phyloP scores from a whole-genome alignment of 1,140 invertebrate genomes.

The Temnothorax curvispinosus region DNA sequence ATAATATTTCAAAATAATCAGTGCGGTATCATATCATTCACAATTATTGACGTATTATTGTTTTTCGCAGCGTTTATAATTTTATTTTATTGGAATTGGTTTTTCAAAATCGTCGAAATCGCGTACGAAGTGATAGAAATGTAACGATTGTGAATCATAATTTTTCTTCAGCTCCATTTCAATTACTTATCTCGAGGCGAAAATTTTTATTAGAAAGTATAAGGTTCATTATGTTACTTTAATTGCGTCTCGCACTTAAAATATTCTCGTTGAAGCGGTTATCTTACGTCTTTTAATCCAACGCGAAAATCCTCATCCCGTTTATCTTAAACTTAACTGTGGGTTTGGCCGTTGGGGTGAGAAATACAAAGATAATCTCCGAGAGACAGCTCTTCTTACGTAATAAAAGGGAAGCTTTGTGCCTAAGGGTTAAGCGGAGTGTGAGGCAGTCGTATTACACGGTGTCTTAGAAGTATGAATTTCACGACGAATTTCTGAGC shows the following conservation, averaged over 20 bases:
- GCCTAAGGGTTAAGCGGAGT: slow-evolving; percentile 52
- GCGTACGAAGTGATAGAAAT: background rate
- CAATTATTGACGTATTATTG: background rate
- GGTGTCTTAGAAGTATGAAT: slow-evolving; percentile 21
- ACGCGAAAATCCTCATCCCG: background rate
- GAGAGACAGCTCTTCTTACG: slow-evolving; percentile 48
- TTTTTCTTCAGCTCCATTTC: background rate
- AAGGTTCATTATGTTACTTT: background rate
- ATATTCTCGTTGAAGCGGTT: background rate
- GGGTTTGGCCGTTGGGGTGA: slow-evolving; percentile 43
- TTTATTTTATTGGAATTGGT: background rate
- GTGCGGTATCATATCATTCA: background rate
- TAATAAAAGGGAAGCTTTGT: slow-evolving; percentile 53
- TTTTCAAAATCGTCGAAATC: background rate
- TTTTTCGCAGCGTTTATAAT: background rate
- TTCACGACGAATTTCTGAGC: slow-evolving; percentile 30
- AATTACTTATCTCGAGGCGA: background rate
- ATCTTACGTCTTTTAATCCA: slow-evolving; percentile 37
- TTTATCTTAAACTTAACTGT: slow-evolving; percentile 30
- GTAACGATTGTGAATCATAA: background rate
- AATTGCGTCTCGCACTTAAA: background rate
- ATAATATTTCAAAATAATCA: background rate
- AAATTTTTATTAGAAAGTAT: background rate
- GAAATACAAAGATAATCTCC: slow-evolving; percentile 44
- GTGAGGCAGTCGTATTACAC: slow-evolving; percentile 29